Base-by-base conservation (phyloP, 2,113 vertebrate species). In the Petaurus breviceps region DNA sequence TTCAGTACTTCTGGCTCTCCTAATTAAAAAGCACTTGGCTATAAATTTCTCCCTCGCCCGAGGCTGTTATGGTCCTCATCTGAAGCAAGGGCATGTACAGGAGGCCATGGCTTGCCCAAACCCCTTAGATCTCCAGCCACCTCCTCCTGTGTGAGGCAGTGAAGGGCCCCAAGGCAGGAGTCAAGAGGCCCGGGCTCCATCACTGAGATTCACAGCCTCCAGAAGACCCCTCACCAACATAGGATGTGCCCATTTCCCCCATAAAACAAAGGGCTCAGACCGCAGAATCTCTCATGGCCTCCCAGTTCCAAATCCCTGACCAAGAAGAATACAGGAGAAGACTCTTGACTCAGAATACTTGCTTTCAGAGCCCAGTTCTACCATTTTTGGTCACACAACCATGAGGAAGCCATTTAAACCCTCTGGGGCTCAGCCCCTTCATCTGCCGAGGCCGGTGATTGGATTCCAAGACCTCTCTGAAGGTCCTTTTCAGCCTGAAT, bases 1-100 rank as follows among this genome's bases (percentile, higher is more conserved):
- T 54, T 90, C 94, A 12, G 54, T 47, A 3, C 91, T 3, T 8
- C 52, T 28, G 19, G 9, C 25, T 24, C 94, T 3, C 94, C 96
- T 84, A 55, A 93, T 91, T 92, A 77, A 90, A 97, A 95, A 28
- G 50, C 96, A 61, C 96, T 91, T 90, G 50, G 92, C 96, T 94
- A 94, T 92, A 94, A 54, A 94, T 31, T 92, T 92, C 95, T 77
- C 91, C 94, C 91, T 95, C 23, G 89, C 91, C 46, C 77, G 61
- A 57, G 51, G 93, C 93, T 31, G 68, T 49, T 92, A 57, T 52
- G 49, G n/a, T 51, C 89, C 52, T 93, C 91, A 23, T 94, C 55
- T 95, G 93, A 31, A 51, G 91, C 93, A 96, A 93, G 93, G 61
- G 93, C 68, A 89, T 57, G 92, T 51, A 84, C 14, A n/a, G 1